Evolutionary conservation across 2,797 vertebrate genomes (phyloP).

Genomic region (Molothrus ater): DNA sequence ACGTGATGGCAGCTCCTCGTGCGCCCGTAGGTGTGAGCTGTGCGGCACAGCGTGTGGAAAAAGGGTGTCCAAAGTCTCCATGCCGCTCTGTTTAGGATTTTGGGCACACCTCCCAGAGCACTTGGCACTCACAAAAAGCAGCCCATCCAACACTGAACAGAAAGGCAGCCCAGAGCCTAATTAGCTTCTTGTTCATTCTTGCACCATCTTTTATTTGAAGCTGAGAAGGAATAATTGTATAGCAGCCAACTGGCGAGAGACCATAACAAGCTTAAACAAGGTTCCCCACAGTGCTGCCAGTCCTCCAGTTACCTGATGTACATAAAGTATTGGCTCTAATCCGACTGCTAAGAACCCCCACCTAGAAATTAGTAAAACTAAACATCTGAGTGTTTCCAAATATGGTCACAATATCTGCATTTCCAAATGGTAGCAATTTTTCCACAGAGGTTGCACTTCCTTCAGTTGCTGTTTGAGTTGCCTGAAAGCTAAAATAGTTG

Average conservation of each 20-base stretch:
- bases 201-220: slow-evolving; percentile 66
- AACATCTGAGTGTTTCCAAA: slow-evolving; percentile 32
- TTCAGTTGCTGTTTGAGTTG: neutral
- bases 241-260: slow-evolving; percentile 56
- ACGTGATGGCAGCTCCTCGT: rapidly evolving
- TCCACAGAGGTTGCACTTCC: neutral
- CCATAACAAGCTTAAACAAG: slow-evolving; percentile 63
- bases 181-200: slow-evolving; percentile 61
- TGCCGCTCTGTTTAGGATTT: neutral
- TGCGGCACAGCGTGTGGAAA: neutral
- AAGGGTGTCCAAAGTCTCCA: neutral
- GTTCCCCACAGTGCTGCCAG: slow-evolving; percentile 49
- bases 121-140: neutral
- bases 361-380: slow-evolving; percentile 44
- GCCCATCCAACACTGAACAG: slow-evolving; percentile 42
- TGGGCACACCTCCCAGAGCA: slow-evolving; percentile 19
- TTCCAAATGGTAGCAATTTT: slow-evolving; percentile 26
- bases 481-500: neutral
- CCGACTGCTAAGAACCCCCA: neutral
- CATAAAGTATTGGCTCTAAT: slow-evolving; percentile 35
- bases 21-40: neutral
- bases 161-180: slow-evolving; percentile 57
- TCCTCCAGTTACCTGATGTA: slow-evolving; percentile 54
- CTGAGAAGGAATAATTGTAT: slow-evolving; percentile 51
- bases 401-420: slow-evolving; percentile 13